Percentiles rank a stretch among this genome's conserved stretches.
These are phyloP conservation scores for Callitettix versicolor DNA, from an alignment of 1,140 invertebrate species.

Conservation along the genomic window DNA sequence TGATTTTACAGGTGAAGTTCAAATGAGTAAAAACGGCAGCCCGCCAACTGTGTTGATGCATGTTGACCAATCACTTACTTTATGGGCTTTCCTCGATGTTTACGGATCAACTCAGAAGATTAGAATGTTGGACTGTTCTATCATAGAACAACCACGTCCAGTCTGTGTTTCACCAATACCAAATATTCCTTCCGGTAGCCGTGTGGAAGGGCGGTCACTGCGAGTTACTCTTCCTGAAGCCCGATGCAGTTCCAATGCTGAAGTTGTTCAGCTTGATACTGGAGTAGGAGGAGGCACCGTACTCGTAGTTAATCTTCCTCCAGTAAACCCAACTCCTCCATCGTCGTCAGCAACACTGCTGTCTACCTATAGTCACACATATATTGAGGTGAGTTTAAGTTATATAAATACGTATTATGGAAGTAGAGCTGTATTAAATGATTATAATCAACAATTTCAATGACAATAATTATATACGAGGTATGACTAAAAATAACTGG, in stretches of 20 bases:
- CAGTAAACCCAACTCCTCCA: constrained; percentile 34
- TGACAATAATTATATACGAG: too few relatives aligned
- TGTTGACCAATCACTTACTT: constrained; percentile 75
- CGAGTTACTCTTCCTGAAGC: constrained; percentile 21
- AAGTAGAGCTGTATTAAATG: too few relatives aligned
- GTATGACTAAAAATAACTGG: too few relatives aligned
- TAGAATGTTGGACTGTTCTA: constrained; percentile 45
- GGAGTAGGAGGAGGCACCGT: constrained; percentile 50
- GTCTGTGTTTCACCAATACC: constrained; percentile 3
- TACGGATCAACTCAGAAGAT: constrained; percentile 88
- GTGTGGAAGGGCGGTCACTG: constrained; percentile 4
- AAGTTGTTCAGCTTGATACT: constrained; percentile 12
- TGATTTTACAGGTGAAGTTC: constrained; percentile 59
- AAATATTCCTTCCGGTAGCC: constrained; percentile 20
- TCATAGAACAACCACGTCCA: constrained; percentile 23
- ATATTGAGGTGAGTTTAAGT: constrained; percentile 45
- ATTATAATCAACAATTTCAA: too few relatives aligned
- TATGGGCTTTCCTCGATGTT: constrained; percentile 94
- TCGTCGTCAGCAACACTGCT: constrained; percentile 32
- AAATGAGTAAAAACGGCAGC: constrained; percentile 79
- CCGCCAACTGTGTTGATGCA: constrained; percentile 78
- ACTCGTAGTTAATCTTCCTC: constrained; percentile 68
- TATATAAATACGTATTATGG: too few relatives aligned
- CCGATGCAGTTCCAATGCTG: not conserved
- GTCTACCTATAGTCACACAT: constrained; percentile 47